Base-by-base conservation (phyloP, 2,113 vertebrate species). In the Madoqua kirkii region DNA sequence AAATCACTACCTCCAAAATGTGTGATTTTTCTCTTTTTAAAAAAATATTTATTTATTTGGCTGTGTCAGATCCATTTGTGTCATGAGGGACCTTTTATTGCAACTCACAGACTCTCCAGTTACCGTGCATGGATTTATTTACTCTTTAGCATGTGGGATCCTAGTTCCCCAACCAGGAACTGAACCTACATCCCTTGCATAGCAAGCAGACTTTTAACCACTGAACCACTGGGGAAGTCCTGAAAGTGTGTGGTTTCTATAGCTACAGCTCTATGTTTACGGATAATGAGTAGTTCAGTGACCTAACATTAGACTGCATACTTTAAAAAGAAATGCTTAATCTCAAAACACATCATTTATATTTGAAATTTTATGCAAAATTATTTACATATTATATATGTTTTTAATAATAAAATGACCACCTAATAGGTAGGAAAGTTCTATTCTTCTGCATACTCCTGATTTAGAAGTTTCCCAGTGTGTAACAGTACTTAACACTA, bases 361-460 rank as follows among this genome's bases (percentile, higher is more conserved):
- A 57, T 52, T 93, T 81, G 4, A 6, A 79, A 50, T 45, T 43
- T 82, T 76, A 76, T 40, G 43, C 2, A 95, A 64, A 90, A 85
- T 74, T 48, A 52, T 43, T 16, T 83, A 2, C 5, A 95, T 1
- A 59, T 57, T 1, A 59, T 57, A 83, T 36, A 64, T 88, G 27
- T 76, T 90, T 96, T 92, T 79, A 96, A 62, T 78, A 84, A 57
- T 89, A 82, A 97, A 94, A 82, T 15, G 84, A 12, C 31, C 2
- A 45, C 2, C 36, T 3, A 50, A 67, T 87, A 81, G 2, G 27
- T 67, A 48, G 7, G 25, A 94, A 89, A 14, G 36, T 81, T 97
- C 11, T 87, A 8, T 62, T 71, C 86, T 91, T 43, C 13, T 27
- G 83, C 87, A 6, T 31, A 91, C 17, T 79, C 11, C 5, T 95